phyloP scores from a whole-genome alignment of 2,888 invertebrate species.

The Acanthococcus lagerstroemiae region DNA sequence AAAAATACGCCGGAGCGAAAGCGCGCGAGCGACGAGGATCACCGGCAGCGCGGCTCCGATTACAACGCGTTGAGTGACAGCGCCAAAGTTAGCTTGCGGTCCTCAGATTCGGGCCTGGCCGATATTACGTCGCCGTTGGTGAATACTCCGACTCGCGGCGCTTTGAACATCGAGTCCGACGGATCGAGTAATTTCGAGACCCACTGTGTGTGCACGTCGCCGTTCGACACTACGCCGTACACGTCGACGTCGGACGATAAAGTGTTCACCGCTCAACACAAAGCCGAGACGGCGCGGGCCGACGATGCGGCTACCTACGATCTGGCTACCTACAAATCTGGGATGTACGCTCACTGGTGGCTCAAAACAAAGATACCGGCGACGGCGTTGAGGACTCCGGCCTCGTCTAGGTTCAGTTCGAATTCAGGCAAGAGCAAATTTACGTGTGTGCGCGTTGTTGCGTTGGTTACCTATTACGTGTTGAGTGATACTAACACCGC shows the following conservation, averaged over 20 bases:
- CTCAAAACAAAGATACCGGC: conserved; percentile 72
- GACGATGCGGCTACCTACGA: conserved; percentile 10
- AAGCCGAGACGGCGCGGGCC: conserved; percentile 9
- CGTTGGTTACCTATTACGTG: no score
- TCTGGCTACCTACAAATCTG: conserved; percentile 54
- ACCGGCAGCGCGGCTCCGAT: background rate
- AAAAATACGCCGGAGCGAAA: no score
- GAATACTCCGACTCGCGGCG: conserved; percentile 9
- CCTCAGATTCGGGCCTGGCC: conserved; percentile 71
- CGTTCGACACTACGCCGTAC: conserved; percentile 58
- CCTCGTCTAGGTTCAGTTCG: conserved; percentile 18
- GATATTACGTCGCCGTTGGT: conserved; percentile 59
- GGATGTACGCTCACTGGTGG: conserved; percentile 87
- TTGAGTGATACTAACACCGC: no score
- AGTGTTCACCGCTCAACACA: conserved; percentile 35
- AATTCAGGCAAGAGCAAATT: conserved; percentile 34
- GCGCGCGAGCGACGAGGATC: no score
- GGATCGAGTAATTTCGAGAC: conserved; percentile 54
- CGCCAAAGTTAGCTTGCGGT: conserved; percentile 53
- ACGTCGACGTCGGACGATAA: conserved; percentile 42
- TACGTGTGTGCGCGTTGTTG: conserved; percentile 24
- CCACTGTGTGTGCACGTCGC: conserved; percentile 61
- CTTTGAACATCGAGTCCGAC: conserved; percentile 27
- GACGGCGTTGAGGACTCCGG: conserved; percentile 2
- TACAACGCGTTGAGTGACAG: conserved; percentile 32